Evolutionary conservation across 2,113 vertebrate species (phyloP).

Genomic region (Mugil cephalus): DNA sequence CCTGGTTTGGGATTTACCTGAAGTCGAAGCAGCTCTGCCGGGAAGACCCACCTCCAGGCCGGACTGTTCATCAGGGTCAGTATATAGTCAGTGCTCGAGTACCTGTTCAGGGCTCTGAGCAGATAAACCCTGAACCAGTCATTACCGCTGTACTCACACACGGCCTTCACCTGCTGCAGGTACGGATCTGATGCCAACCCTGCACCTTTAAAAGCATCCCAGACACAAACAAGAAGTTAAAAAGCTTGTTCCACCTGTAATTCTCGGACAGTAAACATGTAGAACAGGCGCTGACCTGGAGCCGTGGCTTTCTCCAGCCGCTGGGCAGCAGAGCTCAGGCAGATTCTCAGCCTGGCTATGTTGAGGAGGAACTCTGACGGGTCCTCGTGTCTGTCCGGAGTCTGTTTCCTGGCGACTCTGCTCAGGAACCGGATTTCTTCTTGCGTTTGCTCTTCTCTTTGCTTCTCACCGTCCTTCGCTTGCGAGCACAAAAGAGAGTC

Average conservation of each 20-base stretch:
- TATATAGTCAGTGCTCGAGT: slow-evolving; percentile 64
- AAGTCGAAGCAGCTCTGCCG: slow-evolving; percentile 63
- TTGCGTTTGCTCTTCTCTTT: slow-evolving; percentile 6
- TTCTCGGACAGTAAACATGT: too few species aligned
- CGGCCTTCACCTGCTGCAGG: slow-evolving; percentile 74
- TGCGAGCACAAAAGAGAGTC: slow-evolving; percentile 72
- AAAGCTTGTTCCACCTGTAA: too few species aligned
- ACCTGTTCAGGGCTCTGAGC: slow-evolving; percentile 73
- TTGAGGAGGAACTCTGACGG: slow-evolving; percentile 80
- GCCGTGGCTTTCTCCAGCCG: slow-evolving; percentile 48
- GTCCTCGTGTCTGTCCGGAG: slow-evolving; percentile 54
- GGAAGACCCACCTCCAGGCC: slow-evolving; percentile 76
- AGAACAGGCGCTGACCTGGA: slow-evolving; percentile 38
- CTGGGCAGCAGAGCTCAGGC: slow-evolving; percentile 68
- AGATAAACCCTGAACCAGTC: slow-evolving; percentile 83
- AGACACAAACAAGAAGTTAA: neutral
- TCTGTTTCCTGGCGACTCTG: slow-evolving; percentile 71
- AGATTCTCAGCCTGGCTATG: slow-evolving; percentile 71
- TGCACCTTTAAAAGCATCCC: neutral
- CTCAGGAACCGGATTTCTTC: slow-evolving; percentile 70
- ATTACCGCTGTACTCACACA: slow-evolving; percentile 67
- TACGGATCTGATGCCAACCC: slow-evolving; percentile 21
- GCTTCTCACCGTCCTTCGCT: neutral
- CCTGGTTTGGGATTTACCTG: slow-evolving; percentile 64
- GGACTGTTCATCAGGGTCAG: slow-evolving; percentile 68